These are phyloP conservation scores for Callorhinus ursinus DNA, from an alignment of 2,113 vertebrate genomes.

Conservation along the genomic window DNA sequence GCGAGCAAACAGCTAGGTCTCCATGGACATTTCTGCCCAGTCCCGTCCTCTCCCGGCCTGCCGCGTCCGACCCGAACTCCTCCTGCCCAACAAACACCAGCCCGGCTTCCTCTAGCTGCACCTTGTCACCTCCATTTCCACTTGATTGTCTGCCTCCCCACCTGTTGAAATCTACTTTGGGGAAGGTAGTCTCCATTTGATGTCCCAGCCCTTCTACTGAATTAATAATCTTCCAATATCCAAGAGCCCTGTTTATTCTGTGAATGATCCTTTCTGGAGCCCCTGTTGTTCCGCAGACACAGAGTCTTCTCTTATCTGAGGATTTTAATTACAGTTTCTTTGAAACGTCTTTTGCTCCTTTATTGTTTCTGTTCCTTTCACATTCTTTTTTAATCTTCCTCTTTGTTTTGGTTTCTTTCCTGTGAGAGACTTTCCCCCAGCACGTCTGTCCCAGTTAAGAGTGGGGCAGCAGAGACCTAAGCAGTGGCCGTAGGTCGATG, in stretches of 20 bases:
- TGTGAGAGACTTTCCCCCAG: background rate
- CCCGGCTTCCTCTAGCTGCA: background rate
- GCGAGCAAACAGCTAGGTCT: too few relatives aligned
- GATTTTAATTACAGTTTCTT: background rate
- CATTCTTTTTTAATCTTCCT: background rate
- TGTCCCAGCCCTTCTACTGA: background rate
- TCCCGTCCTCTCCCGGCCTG: too few relatives aligned
- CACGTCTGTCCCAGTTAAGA: background rate
- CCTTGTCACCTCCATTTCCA: background rate
- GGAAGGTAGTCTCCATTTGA: background rate
- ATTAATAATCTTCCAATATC: background rate
- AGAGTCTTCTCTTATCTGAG: background rate
- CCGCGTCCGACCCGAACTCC: background rate
- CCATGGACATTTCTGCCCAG: background rate
- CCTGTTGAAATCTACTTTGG: background rate
- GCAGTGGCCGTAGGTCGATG: accelerated
- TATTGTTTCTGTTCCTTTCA: background rate
- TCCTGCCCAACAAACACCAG: background rate
- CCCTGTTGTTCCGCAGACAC: background rate
- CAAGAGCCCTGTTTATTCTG: background rate
- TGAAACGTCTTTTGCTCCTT: background rate
- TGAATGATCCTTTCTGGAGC: background rate
- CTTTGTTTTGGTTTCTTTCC: background rate
- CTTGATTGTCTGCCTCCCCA: background rate
- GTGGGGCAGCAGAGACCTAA: background rate